Conservation (phyloP, 2,797 vertebrate species). For the Acanthis flammea region DNA sequence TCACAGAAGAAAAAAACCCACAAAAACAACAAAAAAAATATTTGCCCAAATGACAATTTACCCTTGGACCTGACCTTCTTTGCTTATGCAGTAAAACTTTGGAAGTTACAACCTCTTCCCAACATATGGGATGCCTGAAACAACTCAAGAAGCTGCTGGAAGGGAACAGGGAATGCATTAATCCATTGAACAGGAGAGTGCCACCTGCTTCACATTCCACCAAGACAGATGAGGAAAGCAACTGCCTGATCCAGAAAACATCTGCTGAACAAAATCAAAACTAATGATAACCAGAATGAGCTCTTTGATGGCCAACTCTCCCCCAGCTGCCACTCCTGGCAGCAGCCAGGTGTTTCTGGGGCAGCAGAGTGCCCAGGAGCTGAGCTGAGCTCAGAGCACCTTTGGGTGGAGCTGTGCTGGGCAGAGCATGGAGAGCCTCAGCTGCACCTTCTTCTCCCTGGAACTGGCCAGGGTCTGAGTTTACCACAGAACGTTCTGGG, state of each 20-base stretch:
- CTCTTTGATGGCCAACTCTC: slow-evolving; percentile 28
- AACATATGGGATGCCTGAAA: neutral
- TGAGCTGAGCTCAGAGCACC: neutral
- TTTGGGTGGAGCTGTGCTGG: neutral
- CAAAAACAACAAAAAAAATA: neutral
- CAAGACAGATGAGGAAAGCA: slow-evolving; percentile 30
- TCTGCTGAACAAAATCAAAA: slow-evolving; percentile 73
- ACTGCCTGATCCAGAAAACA: slow-evolving; percentile 58
- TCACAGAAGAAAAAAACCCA: neutral
- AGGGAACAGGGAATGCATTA: neutral
- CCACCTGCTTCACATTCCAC: neutral
- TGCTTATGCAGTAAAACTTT: neutral
- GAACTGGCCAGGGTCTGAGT: neutral
- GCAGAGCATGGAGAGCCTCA: neutral
- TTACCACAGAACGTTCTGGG: neutral
- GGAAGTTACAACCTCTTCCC: neutral
- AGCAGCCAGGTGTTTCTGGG: neutral
- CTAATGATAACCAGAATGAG: slow-evolving; percentile 59
- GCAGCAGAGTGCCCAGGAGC: neutral
- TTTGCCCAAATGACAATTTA: neutral
- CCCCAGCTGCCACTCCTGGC: slow-evolving; percentile 55
- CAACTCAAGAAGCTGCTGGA: slow-evolving; percentile 34
- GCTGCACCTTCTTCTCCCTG: neutral
- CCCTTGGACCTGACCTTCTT: neutral
- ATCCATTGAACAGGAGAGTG: neutral